These are phyloP conservation scores for Enoplosus armatus DNA, from an alignment of 2,797 vertebrate species.

Conservation along the genomic window DNA sequence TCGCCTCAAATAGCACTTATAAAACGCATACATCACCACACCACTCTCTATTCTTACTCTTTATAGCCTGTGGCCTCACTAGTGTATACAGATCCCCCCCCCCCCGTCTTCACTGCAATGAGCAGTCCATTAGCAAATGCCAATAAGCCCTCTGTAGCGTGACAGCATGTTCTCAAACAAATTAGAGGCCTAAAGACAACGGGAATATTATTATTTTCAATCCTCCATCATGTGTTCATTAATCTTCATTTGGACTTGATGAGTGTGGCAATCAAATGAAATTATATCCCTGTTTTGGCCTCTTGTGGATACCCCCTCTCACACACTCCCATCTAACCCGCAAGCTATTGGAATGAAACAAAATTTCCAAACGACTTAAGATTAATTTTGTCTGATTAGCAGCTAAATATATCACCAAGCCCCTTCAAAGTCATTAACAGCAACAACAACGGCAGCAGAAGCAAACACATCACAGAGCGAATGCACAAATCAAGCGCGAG, in stretches of 20 bases:
- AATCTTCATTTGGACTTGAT: constrained; percentile 84
- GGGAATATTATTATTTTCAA: constrained; percentile 83
- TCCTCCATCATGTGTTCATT: constrained; percentile 83
- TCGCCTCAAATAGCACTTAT: constrained; percentile 22
- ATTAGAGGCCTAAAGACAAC: constrained; percentile 84
- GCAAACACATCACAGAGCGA: constrained; percentile 56
- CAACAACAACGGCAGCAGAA: constrained; percentile 57
- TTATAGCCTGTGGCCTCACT: constrained; percentile 31
- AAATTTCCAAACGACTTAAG: constrained; percentile 78
- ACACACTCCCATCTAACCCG: constrained; percentile 54
- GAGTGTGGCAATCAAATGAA: constrained; percentile 84
- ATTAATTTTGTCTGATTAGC: constrained; percentile 83
- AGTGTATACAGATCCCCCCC: constrained; percentile 33
- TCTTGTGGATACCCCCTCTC: constrained; percentile 70
- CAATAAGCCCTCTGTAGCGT: constrained; percentile 80
- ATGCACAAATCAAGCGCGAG: constrained; percentile 22
- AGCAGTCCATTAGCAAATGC: constrained; percentile 82
- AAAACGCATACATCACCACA: constrained; percentile 28
- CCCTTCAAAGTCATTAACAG: constrained; percentile 77
- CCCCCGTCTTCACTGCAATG: constrained; percentile 57
- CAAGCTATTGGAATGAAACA: constrained; percentile 73
- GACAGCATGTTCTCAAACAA: constrained; percentile 82
- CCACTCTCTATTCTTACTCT: constrained; percentile 24
- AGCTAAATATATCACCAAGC: constrained; percentile 79
- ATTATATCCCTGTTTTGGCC: constrained; percentile 77